A percentile compares a stretch with the other conserved stretches of the same genome.
Conservation (phyloP, 2,113 vertebrate genomes). For the Eurypyga helias region DNA sequence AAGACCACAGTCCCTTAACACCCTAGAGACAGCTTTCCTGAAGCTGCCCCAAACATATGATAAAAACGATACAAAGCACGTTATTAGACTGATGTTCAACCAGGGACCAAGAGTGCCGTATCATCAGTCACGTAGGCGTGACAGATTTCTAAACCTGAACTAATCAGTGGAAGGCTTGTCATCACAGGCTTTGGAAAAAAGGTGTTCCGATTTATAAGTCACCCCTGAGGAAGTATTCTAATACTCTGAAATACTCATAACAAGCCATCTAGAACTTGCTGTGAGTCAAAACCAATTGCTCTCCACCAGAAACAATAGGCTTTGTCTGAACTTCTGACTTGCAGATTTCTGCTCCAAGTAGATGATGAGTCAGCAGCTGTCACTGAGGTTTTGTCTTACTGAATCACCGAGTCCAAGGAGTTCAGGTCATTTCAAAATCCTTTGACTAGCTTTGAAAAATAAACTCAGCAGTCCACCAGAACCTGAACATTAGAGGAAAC, state of each 20-base stretch:
- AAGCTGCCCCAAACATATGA: neutral
- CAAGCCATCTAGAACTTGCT: neutral
- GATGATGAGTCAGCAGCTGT: neutral
- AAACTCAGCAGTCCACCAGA: neutral
- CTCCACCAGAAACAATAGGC: neutral
- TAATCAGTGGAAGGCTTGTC: neutral
- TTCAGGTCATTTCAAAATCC: neutral
- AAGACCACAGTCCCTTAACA: neutral
- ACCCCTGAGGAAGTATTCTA: neutral
- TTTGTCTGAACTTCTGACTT: neutral
- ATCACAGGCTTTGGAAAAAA: neutral
- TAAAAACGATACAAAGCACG: neutral
- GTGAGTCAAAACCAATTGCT: neutral
- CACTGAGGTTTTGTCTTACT: neutral
- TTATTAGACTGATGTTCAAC: neutral
- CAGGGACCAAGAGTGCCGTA: neutral
- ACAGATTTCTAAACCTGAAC: neutral
- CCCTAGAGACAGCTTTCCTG: neutral
- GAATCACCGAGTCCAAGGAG: neutral
- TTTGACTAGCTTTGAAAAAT: neutral
- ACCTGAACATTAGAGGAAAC: neutral
- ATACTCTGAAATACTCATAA: rapidly evolving
- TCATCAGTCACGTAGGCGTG: neutral
- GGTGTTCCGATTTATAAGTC: neutral
- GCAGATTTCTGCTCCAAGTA: neutral